Evolutionary conservation across 2,113 vertebrate species (phyloP).

Genomic region (Pelecanoides urinatrix): DNA sequence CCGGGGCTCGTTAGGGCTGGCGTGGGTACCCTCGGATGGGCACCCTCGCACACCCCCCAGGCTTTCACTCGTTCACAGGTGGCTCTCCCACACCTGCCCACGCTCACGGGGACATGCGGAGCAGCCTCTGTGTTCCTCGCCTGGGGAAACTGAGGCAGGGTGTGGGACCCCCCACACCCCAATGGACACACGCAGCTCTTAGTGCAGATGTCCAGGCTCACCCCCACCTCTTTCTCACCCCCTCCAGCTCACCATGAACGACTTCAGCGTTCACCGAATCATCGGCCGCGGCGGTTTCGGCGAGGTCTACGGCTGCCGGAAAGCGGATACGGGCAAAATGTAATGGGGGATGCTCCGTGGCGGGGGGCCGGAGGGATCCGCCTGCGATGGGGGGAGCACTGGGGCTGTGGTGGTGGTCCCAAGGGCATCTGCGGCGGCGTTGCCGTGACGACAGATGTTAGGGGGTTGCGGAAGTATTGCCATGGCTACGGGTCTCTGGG

Average conservation of each 20-base stretch:
- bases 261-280: constrained; percentile 81
- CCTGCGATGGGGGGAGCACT: accelerated
- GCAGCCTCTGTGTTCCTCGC: not conserved
- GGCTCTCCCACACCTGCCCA: not conserved
- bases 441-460: accelerated
- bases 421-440: accelerated
- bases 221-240: accelerated
- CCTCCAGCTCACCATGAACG: constrained; percentile 77
- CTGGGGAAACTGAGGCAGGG: not conserved
- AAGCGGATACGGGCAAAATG: constrained; percentile 80
- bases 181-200: accelerated
- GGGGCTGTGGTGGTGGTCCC: not conserved
- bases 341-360: not conserved
- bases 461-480: not conserved
- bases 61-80: not conserved
- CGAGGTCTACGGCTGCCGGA: constrained; percentile 80
- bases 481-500: not conserved
- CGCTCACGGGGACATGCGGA: accelerated
- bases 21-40: accelerated
- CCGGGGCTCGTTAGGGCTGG: not conserved
- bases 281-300: constrained; percentile 77
- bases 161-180: accelerated
- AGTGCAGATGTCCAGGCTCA: not conserved
- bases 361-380: accelerated
- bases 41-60: not conserved